phyloP scores from a whole-genome alignment of 2,888 invertebrate species.

The Ceriagrion tenellum region DNA sequence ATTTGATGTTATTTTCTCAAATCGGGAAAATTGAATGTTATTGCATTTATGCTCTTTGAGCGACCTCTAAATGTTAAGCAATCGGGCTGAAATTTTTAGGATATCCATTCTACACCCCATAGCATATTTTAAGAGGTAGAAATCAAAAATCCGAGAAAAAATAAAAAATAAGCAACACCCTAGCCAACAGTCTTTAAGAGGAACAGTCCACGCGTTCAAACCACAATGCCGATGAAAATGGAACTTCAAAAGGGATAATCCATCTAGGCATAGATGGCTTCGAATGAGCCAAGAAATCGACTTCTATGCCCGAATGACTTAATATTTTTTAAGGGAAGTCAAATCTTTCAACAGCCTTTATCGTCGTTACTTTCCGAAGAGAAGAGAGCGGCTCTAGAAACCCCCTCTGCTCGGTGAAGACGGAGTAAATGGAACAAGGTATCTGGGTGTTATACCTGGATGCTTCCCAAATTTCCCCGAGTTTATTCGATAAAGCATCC shows the following conservation, averaged over 20 bases:
- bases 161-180: too few species aligned
- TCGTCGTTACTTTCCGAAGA: background rate
- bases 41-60: too few species aligned
- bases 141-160: too few species aligned
- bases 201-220: too few species aligned
- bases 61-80: too few species aligned
- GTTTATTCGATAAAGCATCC: background rate
- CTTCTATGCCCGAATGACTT: background rate
- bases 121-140: too few species aligned
- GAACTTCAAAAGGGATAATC: background rate
- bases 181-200: too few species aligned
- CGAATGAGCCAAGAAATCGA: background rate
- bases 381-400: background rate
- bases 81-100: too few species aligned
- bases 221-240: background rate
- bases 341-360: background rate
- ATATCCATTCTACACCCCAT: too few species aligned
- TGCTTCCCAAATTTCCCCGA: background rate
- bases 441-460: background rate
- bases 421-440: background rate
- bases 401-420: background rate
- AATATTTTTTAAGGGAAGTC: too few species aligned
- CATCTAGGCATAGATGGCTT: background rate
- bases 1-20: too few species aligned
- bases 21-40: too few species aligned